Evolutionary conservation across 2,797 vertebrate species (phyloP).

Genomic region (Eulemur coronatus): DNA sequence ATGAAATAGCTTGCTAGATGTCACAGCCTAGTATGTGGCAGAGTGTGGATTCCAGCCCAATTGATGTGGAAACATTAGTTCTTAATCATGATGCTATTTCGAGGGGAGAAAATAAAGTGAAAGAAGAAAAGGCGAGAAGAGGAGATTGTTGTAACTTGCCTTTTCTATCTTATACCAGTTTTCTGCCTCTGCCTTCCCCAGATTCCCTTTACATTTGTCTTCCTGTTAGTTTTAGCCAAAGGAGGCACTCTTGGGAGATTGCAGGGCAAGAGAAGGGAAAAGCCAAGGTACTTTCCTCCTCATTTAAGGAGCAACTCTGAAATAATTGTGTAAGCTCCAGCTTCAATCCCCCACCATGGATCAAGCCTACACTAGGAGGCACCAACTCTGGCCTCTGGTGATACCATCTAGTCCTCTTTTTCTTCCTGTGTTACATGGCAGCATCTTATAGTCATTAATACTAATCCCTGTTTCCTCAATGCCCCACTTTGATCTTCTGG

Average conservation of each 20-base stretch:
- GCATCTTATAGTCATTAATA: background rate
- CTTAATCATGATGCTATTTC: background rate
- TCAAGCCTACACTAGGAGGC: background rate
- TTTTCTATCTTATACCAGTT: background rate
- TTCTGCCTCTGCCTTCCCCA: background rate
- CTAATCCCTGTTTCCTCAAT: background rate
- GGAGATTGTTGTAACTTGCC: background rate
- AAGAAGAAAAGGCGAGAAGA: background rate
- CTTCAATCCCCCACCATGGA: accelerated
- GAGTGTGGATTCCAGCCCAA: background rate
- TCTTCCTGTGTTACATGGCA: background rate
- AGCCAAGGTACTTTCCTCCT: background rate
- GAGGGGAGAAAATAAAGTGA: background rate
- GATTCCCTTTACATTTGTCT: background rate
- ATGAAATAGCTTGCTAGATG: background rate
- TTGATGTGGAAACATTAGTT: background rate
- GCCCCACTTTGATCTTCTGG: background rate
- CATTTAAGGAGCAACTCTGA: background rate
- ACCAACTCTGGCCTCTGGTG: background rate
- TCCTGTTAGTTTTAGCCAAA: background rate
- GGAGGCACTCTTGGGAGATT: background rate
- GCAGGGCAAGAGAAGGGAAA: background rate
- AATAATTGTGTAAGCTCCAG: background rate
- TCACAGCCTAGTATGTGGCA: background rate
- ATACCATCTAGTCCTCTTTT: background rate